These are phyloP conservation scores for Goniozus legneri DNA, from an alignment of 1,140 invertebrate genomes.

Conservation along the genomic window DNA sequence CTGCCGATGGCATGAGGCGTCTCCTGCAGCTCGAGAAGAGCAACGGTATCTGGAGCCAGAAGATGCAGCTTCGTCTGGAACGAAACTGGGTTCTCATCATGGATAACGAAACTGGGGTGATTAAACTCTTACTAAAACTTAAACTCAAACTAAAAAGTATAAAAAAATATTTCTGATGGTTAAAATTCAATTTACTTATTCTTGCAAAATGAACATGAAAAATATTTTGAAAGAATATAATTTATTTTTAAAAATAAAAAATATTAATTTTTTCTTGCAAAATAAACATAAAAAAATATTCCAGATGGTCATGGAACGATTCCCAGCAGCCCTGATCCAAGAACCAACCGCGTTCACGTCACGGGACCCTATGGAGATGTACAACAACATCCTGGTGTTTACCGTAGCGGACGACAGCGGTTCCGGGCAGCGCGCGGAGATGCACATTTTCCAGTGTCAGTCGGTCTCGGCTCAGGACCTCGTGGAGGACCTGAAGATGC, in stretches of 20 bases:
- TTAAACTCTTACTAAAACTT: too few relatives aligned
- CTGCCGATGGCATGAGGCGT: constrained; percentile 92
- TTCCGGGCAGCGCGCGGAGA: constrained; percentile 75
- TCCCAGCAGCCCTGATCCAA: constrained; percentile 86
- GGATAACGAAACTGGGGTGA: constrained; percentile 94
- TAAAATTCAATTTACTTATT: too few relatives aligned
- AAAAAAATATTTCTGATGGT: too few relatives aligned
- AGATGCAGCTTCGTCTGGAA: constrained; percentile 90
- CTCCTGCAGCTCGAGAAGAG: constrained; percentile 95
- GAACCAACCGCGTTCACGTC: constrained; percentile 97
- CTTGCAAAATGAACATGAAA: too few relatives aligned
- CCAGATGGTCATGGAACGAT: constrained; percentile 92
- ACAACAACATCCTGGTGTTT: constrained; percentile 98
- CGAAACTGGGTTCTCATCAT: constrained; percentile 88
- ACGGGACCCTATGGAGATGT: constrained; percentile 92
- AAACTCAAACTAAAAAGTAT: too few relatives aligned
- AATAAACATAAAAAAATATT: constrained; percentile 28
- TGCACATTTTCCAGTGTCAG: constrained; percentile 98
- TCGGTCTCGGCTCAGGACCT: constrained; percentile 81
- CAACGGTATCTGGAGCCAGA: constrained; percentile 98
- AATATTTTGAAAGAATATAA: too few relatives aligned
- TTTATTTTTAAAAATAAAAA: constrained; percentile 6
- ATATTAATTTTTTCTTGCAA: neutral
- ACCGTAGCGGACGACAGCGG: constrained; percentile 71
- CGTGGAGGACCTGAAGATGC: constrained; percentile 80